Base-by-base conservation (phyloP, 2,113 vertebrate genomes). In the Anseranas semipalmata region DNA sequence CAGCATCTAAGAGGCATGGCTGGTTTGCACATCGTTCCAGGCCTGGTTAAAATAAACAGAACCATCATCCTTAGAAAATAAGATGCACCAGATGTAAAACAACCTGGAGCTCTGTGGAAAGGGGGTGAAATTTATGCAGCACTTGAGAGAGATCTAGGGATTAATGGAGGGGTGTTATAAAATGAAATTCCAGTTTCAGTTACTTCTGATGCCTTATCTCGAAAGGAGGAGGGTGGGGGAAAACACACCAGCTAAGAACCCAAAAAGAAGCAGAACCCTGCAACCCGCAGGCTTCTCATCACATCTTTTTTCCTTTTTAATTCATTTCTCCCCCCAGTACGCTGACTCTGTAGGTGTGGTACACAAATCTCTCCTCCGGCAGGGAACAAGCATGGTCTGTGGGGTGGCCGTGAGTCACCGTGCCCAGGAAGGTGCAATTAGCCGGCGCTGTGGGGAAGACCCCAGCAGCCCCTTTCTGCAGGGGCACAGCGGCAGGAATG, bases 51-150 rank as follows among this genome's bases (percentile, higher is more conserved):
- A 97, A 95, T 86, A 96, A 97, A 91, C 91, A 94, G 74, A 85
- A 65, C 62, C 62, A 68, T 94, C 10, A 0, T 83, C 83, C 71
- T 78, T 89, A 88, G 90, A 92, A 96, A 96, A 96, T 85, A 92
- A 97, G 92, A 92, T 91, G 60, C 81, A 84, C 72, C 94, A 97
- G 90, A 97, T 97, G 94, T 90, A 96, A 90, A 96, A 60, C 65
- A 87, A 91, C 39, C 39, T 78, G 4, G 4, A 85, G 68, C 72
- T 94, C 60, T 6, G 12, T 55, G 62, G 89, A 88, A 72, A 87
- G 80, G 78, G 81, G 35, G 35, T 82, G 85, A 93, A 94, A 95
- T 92, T 86, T 89, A 84, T 95, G 94, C 83, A 91, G 87, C 60
- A 77, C 50, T 97, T 72, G 50, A 88, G 95, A 93, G 91, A 95